A percentile compares a stretch with the other conserved stretches of the same genome.
Conservation (phyloP, 1,140 invertebrate species). For the Lasioglossum baleicum region DNA sequence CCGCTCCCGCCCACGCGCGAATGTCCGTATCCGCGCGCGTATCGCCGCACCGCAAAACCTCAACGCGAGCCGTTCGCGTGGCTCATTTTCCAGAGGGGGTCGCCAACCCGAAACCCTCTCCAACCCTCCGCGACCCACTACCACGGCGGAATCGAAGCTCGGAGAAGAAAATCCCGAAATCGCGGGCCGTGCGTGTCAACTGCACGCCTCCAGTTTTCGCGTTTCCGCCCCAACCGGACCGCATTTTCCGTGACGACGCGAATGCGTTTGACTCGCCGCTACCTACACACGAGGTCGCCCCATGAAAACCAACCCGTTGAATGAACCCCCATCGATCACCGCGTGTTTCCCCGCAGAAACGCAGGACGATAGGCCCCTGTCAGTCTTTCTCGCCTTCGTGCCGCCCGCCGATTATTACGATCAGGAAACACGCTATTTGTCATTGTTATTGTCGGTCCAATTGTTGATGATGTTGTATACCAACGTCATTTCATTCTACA, state of each 20-base stretch:
- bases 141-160: slow-evolving; percentile 25
- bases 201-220: slow-evolving; percentile 55
- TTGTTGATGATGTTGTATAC: no score
- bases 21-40: slow-evolving; percentile 30
- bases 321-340: no score
- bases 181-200: slow-evolving; percentile 56
- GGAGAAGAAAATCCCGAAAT: slow-evolving; percentile 53
- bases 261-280: slow-evolving; percentile 34
- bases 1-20: slow-evolving; percentile 25
- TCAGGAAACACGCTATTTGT: no score
- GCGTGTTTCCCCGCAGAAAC: background rate
- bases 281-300: no score
- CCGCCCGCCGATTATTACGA: no score
- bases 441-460: no score
- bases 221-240: background rate
- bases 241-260: slow-evolving; percentile 9
- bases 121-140: background rate
- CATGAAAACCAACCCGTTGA: no score
- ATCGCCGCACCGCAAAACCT: slow-evolving; percentile 62
- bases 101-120: background rate
- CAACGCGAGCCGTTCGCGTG: slow-evolving; percentile 48
- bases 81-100: slow-evolving; percentile 58
- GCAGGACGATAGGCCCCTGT: no score
- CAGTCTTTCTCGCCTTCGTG: no score
- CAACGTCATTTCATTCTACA: no score